Evolutionary conservation across 2,888 invertebrate genomes (phyloP).

Genomic region (Mesodorylaimus sp.): DNA sequence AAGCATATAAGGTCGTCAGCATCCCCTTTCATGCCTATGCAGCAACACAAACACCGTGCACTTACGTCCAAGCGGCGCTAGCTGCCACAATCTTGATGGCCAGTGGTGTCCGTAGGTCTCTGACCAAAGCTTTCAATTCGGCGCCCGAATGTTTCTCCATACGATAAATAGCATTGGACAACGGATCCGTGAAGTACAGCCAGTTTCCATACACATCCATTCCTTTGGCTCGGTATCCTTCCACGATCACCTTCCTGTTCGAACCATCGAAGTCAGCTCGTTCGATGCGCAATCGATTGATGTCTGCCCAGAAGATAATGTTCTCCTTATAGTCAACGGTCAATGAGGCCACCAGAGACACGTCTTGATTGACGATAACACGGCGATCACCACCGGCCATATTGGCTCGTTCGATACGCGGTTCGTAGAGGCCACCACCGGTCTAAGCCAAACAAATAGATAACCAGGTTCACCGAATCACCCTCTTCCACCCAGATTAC

Average conservation of each 20-base stretch:
- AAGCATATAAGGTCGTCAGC: no score
- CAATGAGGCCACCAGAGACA: conserved; percentile 83
- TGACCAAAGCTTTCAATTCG: conserved; percentile 78
- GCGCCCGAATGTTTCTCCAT: conserved; percentile 93
- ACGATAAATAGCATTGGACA: conserved; percentile 43
- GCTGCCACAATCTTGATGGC: conserved; percentile 25
- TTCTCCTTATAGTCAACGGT: conserved; percentile 84
- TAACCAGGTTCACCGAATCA: no score
- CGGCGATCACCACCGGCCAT: conserved; percentile 83
- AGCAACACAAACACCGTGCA: no score
- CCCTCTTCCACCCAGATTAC: no score
- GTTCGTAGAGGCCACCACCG: conserved; percentile 23
- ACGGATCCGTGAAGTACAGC: conserved; percentile 28
- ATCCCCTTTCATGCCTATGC: no score
- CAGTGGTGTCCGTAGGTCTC: conserved; percentile 49
- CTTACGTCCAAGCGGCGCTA: neutral
- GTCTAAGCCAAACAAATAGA: no score
- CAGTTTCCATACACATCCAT: conserved; percentile 25
- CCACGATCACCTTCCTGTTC: conserved; percentile 37
- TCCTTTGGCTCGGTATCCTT: conserved; percentile 18
- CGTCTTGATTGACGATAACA: conserved; percentile 66
- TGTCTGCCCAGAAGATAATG: conserved; percentile 78
- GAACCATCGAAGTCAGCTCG: conserved; percentile 67
- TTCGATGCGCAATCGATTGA: conserved; percentile 69
- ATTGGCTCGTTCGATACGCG: conserved; percentile 69